Base-by-base conservation (phyloP, 2,797 vertebrate genomes). In the Takifugu rubripes region DNA sequence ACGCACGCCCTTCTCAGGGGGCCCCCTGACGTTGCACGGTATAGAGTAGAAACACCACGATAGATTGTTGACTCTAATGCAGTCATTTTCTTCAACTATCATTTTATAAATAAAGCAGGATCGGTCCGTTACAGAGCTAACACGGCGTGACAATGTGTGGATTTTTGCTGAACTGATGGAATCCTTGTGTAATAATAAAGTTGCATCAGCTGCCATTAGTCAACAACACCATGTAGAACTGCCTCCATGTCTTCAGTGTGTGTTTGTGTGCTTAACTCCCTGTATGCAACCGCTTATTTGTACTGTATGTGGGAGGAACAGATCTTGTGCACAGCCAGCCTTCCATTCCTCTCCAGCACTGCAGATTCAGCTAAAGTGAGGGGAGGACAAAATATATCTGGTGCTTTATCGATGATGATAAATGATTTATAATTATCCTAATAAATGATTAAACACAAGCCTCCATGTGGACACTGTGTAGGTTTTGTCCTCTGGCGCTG, bases 361-460 rank as follows among this genome's bases (percentile, higher is more conserved):
- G 61, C 63, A 72, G 63, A 66, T 58, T 66, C 55, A 57, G 62
- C 74, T 57, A 66, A 66, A 78, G 52, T 61, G 63, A 64, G 56
- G 58, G 51, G 56, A 14, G 59, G 3, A 66, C 69, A 70, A 53
- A 44, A 72, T 72, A 75, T 78, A 75, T 74, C 58, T 56, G 70
- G 75, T 77, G 62, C 80, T 86, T 46, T 79, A 86, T 79, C 77
- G 73, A 86, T 83, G 57, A 82, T 77, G 51, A 68, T 84, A 69
- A 84, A 86, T 86, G 72, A 83, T 83, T 84, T 72, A 81, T 82
- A 64, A 69, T 73, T 75, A 79, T 82, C 84, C 81, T 70, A 85
- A 82, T 85, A 82, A 84, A 88, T 79, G 78, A 88, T 86, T 55
- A 61, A 79, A 78, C 56, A 51, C 58, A 70, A 71, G 68, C 65